A percentile compares a stretch with the other conserved stretches of the same genome.
phyloP scores from a whole-genome alignment of 2,888 invertebrate genomes.

The Byasa hedistus region DNA sequence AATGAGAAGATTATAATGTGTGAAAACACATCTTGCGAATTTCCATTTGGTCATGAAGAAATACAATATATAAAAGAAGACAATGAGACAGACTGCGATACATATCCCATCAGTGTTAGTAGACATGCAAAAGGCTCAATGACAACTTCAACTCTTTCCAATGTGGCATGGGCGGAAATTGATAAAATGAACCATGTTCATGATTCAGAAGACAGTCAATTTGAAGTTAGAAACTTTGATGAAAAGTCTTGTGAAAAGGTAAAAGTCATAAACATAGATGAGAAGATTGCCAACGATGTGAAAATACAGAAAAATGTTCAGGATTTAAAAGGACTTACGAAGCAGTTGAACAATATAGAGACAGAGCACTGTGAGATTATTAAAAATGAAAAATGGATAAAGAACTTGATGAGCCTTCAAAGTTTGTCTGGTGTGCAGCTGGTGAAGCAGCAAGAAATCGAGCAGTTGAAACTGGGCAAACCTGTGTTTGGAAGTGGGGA shows the following conservation, averaged over 20 bases:
- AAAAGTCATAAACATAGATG: slow-evolving; percentile 29
- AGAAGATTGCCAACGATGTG: slow-evolving; percentile 28
- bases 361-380: slow-evolving; percentile 38
- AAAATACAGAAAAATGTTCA: slow-evolving; percentile 43
- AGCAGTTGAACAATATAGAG: slow-evolving; percentile 37
- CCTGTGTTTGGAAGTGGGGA: slow-evolving; percentile 40
- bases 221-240: slow-evolving; percentile 26
- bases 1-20: slow-evolving; percentile 61
- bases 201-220: slow-evolving; percentile 42
- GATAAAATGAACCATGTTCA: slow-evolving; percentile 43
- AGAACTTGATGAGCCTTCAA: slow-evolving; percentile 50
- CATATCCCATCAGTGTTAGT: slow-evolving; percentile 39
- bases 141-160: slow-evolving; percentile 39
- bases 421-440: slow-evolving; percentile 44
- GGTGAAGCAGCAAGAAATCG: slow-evolving; percentile 50
- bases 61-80: slow-evolving; percentile 47
- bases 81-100: slow-evolving; percentile 35
- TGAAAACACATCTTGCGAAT: slow-evolving; percentile 55
- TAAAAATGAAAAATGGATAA: slow-evolving; percentile 55
- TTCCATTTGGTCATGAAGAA: slow-evolving; percentile 58
- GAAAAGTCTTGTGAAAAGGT: slow-evolving; percentile 25
- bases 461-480: slow-evolving; percentile 38
- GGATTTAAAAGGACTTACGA: slow-evolving; percentile 46
- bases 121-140: slow-evolving; percentile 24
- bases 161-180: slow-evolving; percentile 47